A percentile compares a stretch with the other conserved stretches of the same genome.
phyloP scores from a whole-genome alignment of 2,113 vertebrate species.

The Eulemur macaco region DNA sequence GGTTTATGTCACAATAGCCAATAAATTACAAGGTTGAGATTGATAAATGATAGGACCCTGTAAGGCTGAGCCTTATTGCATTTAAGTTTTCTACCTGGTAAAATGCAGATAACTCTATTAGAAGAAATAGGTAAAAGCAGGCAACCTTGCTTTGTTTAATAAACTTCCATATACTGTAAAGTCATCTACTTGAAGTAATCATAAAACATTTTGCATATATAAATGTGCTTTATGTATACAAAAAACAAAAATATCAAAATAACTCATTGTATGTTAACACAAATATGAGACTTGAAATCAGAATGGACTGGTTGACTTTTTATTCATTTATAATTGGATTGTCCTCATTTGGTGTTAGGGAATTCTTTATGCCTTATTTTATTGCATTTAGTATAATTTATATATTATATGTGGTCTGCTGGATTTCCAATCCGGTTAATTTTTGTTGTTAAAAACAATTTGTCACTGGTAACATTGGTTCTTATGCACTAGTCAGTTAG shows the following conservation, averaged over 20 bases:
- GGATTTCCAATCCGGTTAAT: not conserved
- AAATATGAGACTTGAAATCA: not conserved
- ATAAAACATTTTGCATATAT: constrained; percentile 25
- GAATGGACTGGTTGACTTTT: not conserved
- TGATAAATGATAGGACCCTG: not conserved
- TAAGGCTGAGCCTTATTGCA: not conserved
- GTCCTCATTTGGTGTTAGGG: not conserved
- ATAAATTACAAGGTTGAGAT: not conserved
- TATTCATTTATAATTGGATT: not conserved
- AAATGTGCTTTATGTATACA: not conserved
- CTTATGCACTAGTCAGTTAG: not conserved
- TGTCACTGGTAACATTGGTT: not conserved
- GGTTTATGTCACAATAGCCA: not conserved
- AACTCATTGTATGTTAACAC: not conserved
- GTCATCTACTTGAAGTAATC: not conserved
- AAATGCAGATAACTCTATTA: constrained; percentile 26
- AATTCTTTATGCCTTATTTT: not conserved
- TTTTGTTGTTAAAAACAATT: not conserved
- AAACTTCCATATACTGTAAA: not conserved
- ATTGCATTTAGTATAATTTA: not conserved
- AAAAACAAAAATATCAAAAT: constrained; percentile 20
- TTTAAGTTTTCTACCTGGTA: not conserved
- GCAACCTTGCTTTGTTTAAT: constrained; percentile 14
- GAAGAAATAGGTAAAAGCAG: constrained; percentile 13
- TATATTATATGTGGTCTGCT: not conserved